Conservation (phyloP, 2,113 vertebrate genomes). For the Tachysurus vachellii region DNA sequence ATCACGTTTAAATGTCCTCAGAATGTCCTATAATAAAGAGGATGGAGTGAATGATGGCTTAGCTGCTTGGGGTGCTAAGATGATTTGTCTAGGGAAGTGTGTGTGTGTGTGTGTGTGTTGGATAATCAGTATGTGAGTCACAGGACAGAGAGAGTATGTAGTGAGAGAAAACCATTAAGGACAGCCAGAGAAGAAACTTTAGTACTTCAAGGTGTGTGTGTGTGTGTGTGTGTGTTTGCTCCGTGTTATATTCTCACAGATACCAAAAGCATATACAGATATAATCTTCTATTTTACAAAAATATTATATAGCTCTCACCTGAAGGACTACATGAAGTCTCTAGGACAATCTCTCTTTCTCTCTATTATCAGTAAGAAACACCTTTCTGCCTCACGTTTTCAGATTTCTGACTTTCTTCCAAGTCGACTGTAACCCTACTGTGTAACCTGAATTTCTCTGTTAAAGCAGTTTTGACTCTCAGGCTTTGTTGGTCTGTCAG, state of each 20-base stretch:
- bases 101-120: slow-evolving; percentile 50
- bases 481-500: not conserved
- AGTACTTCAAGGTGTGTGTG: not conserved
- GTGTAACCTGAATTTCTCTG: slow-evolving; percentile 12
- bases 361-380: slow-evolving; percentile 15
- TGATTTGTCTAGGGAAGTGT: slow-evolving; percentile 32
- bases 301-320: slow-evolving; percentile 1
- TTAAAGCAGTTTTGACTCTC: not conserved
- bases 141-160: not conserved
- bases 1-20: not conserved
- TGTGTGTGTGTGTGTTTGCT: not conserved
- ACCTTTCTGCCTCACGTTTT: not conserved
- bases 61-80: not conserved
- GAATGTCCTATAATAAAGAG: not conserved
- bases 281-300: not conserved
- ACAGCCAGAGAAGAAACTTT: not conserved
- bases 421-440: not conserved
- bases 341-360: not conserved
- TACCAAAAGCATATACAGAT: not conserved
- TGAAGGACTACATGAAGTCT: not conserved
- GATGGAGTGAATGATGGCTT: not conserved
- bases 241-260: not conserved
- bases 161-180: not conserved
- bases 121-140: not conserved
- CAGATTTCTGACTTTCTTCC: not conserved